Base-by-base conservation (phyloP, 2,888 invertebrate species). In the Mesochorus sp. region DNA sequence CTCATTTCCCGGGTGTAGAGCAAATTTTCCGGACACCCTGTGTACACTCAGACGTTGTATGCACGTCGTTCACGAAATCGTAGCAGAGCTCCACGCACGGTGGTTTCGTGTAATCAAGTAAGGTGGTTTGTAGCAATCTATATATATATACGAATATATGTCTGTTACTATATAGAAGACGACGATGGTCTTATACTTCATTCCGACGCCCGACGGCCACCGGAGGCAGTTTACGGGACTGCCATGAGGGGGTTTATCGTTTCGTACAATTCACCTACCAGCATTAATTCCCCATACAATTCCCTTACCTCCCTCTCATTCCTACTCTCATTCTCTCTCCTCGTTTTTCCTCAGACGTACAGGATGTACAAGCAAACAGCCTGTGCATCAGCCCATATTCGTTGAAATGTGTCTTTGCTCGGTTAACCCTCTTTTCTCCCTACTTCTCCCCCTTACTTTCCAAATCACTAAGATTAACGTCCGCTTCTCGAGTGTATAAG, bases 361-460 rank as follows among this genome's bases (percentile, higher is more conserved):
- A 68, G 44, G 31, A 53, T 49, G 47, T 28, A 59, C 53, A 31
- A 68, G 59, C 51, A 57, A 74, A 59, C 34, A 34, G 31, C 34
- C 61, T 42, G 12, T 51, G 47, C 34, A 64, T 28, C 66, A 57
- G 59, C 49, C 31, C n/a, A 55, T 59, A 70, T 59, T 17, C 67
- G 47, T 49, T 28, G 71, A 81, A 83, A 84, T 80, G 76, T 53
- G 71, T 77, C 84, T 74, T 79, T 84, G 81, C 82, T 80, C 82
- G 81, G 80, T 79, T 79, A 61, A 57, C 51, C 49, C 34, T 28
- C 26, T 64, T 26, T 5, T 59, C 59, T 51, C 28, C 14, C 26
- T 47, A 24, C 47, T 47, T 17, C 49, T 44, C 34, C 6, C 0
- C 55, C 28, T 51, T 51, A 44, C 39, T 0, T 28, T 12, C 26